These are phyloP conservation scores for Sesia bembeciformis DNA, from an alignment of 2,888 invertebrate species.

Conservation along the genomic window DNA sequence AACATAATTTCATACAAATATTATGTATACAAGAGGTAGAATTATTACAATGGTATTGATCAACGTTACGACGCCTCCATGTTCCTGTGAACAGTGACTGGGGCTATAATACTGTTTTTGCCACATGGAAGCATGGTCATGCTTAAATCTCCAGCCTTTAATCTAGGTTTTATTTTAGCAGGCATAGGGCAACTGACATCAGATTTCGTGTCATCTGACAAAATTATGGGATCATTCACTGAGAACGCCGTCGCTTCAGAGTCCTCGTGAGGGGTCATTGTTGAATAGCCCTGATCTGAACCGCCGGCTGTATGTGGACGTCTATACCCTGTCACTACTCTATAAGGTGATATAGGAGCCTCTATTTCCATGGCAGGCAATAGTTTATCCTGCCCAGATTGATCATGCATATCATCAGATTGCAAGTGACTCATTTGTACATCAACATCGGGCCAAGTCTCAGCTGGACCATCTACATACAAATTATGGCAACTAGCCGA, in stretches of 20 bases:
- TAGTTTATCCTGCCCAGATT: constrained; percentile 78
- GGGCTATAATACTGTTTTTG: constrained; percentile 80
- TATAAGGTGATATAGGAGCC: constrained; percentile 89
- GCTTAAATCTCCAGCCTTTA: constrained; percentile 53
- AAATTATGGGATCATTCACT: constrained; percentile 76
- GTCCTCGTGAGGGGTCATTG: constrained; percentile 94
- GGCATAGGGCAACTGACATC: constrained; percentile 76
- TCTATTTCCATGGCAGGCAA: constrained; percentile 75
- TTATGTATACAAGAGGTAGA: constrained; percentile 33
- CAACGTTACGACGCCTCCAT: constrained; percentile 83
- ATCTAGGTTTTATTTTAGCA: constrained; percentile 52
- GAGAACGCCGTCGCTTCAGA: constrained; percentile 88
- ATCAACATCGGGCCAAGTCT: constrained; percentile 71
- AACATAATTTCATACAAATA: constrained; percentile 3
- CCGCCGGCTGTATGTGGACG: constrained; percentile 84
- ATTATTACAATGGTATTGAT: constrained; percentile 14
- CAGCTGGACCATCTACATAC: constrained; percentile 65
- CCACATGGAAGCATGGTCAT: constrained; percentile 70
- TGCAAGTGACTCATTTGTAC: constrained; percentile 84
- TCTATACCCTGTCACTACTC: constrained; percentile 86
- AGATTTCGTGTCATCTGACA: constrained; percentile 67
- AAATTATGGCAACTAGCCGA: constrained; percentile 64
- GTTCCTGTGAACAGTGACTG: constrained; percentile 91
- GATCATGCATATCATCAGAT: constrained; percentile 79
- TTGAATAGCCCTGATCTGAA: constrained; percentile 96